Base-by-base conservation (phyloP, 2,113 vertebrate species). In the Irena cyanogastra region DNA sequence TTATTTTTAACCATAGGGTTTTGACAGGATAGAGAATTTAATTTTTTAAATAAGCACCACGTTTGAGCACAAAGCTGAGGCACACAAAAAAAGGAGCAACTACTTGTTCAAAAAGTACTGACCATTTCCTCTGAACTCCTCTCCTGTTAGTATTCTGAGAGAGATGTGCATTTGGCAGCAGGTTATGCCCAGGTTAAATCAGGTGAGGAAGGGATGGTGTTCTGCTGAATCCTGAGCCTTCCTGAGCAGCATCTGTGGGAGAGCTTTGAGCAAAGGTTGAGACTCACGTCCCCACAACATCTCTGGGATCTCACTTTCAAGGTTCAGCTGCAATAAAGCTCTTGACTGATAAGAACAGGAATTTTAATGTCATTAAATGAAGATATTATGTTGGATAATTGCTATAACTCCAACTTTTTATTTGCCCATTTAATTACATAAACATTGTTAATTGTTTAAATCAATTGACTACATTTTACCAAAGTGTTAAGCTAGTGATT, bases 171-270 rank as follows among this genome's bases (percentile, higher is more conserved):
- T 42, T 49, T 61, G 49, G 50, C 86, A 81, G 71, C 35, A 74
- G 47, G 50, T 47, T 7, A 16, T 47, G 47, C 11, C 7, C 30
- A 30, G 70, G 23, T 82, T 69, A 57, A 31, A 44, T 31, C 53
- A 35, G 27, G 18, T 23, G 65, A 75, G 28, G 77, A 49, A 28
- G 45, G 19, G 27, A 10, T 15, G 42, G 12, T 27, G 10, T 56
- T 69, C 41, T 65, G 42, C 81, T 59, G 53, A 52, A 79, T 57
- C 28, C 39, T 42, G 71, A 80, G 17, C 41, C 22, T 17, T 17
- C 61, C 13, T 20, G 53, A 59, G 15, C 2, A 1, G 3, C 1
- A 0, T 30, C 59, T 54, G 31, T 45, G 53, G 0, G 1, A 54
- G 53, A 72, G 27, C 21, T 87, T 56, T 4, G 66, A 76, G 26